Base-by-base conservation (phyloP, 2,888 invertebrate genomes). In the Hydraecia micacea region DNA sequence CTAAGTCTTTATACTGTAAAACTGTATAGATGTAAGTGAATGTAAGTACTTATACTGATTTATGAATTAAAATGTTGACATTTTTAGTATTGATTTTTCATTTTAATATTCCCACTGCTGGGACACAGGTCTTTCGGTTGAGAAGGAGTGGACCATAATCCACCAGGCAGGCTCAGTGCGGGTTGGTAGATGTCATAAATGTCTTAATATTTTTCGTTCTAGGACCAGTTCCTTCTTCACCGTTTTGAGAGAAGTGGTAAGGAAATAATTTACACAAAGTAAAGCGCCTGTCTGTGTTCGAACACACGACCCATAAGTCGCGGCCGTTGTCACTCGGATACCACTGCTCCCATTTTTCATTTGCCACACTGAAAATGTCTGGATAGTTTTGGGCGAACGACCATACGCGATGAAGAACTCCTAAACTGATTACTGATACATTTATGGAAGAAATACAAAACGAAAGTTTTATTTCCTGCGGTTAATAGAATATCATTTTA, bases 51-150 rank as follows among this genome's bases (percentile, higher is more conserved):
- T 95, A 94, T 95, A 96, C 94, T 94, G 94, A 94, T 95, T 95
- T 95, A 96, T 93, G 92, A 96, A 80, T 96, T 96, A 96, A 96
- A 96, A 95, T 96, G 96, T 96, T 96, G 96, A 96, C 92, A 93
- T 95, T 96, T 95, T 91, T 91, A 79, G 58, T 66, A 42, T 46
- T 63, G 11, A 18, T 80, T 18, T 81, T 80, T 68, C 0, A 39
- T 68, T 79, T 79, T n/a, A 58, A n/a, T n/a, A n/a, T 58, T 58
- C 11, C 52, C 21, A 52, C 21, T 21, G 52, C 52, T 49, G 55
- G 52, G 21, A 52, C 0, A 21, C 21, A 52, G 52, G 21, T 0
- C 21, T 8, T 7, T 21, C 21, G 8, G 8, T 25, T 25, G 2
- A 52, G 52, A 52, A 7, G 49, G 18, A 15, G 49, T 49, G 49